phyloP scores from a whole-genome alignment of 2,888 invertebrate genomes.

The Rambutsinella grinnellia region DNA sequence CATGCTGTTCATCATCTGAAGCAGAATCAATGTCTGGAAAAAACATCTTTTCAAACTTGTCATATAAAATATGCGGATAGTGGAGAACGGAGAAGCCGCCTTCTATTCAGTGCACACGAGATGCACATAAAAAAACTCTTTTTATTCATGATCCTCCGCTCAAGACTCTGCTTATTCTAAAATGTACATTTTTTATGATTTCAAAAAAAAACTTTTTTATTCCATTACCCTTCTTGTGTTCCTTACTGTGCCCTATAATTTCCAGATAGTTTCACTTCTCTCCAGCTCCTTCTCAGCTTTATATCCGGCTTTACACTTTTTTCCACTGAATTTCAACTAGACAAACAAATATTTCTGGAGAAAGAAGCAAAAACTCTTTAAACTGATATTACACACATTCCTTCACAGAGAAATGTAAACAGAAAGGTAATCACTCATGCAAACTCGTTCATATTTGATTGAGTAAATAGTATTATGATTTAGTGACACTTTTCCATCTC shows the following conservation, averaged over 20 bases:
- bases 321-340: constrained; percentile 5
- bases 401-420: neutral
- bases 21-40: constrained; percentile 17
- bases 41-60: constrained; percentile 12
- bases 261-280: constrained; percentile 39
- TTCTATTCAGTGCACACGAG: no score
- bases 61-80: constrained; percentile 2
- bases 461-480: constrained; percentile 11
- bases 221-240: constrained; percentile 4
- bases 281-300: constrained; percentile 28
- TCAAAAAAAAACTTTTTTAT: no score
- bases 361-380: neutral
- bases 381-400: neutral
- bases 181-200: no score
- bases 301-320: constrained; percentile 33
- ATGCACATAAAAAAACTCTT: no score
- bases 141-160: no score
- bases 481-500: neutral
- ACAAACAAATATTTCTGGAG: neutral
- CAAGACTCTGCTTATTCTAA: no score
- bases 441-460: no score
- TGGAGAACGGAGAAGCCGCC: no score
- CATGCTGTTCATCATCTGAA: constrained; percentile 10
- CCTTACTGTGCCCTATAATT: constrained; percentile 10
- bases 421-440: constrained; percentile 22